These are phyloP conservation scores for Tetragonula carbonaria DNA, from an alignment of 2,888 invertebrate genomes.

Conservation along the genomic window DNA sequence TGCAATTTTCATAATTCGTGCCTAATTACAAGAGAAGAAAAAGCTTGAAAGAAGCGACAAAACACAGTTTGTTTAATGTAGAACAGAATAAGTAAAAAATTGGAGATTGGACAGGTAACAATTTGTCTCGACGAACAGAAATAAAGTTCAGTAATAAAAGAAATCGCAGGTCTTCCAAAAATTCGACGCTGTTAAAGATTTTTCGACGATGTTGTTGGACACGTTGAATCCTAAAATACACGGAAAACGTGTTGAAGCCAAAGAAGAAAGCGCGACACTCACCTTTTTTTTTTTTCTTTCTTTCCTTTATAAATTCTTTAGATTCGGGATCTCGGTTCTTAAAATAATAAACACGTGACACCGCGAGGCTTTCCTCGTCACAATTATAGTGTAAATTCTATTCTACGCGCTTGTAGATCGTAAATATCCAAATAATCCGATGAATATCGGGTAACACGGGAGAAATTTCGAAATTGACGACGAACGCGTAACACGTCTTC, in stretches of 20 bases:
- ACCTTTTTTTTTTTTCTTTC: background rate
- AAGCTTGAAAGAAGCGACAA: background rate
- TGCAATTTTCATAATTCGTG: too few species aligned
- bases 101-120: background rate
- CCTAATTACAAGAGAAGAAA: background rate
- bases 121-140: background rate
- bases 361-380: background rate
- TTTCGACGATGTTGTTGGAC: background rate
- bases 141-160: background rate
- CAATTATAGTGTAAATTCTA: slow-evolving; percentile 18
- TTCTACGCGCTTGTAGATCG: slow-evolving; percentile 24
- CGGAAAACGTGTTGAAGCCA: background rate
- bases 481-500: background rate
- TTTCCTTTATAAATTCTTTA: background rate
- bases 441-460: slow-evolving; percentile 17
- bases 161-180: background rate
- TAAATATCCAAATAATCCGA: slow-evolving; percentile 39
- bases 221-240: background rate
- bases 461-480: slow-evolving; percentile 31
- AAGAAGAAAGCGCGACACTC: background rate
- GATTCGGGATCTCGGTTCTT: slow-evolving; percentile 12
- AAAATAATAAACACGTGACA: slow-evolving; percentile 34
- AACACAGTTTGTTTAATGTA: background rate
- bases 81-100: background rate
- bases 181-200: too few species aligned